These are phyloP conservation scores for Cephus rjabovi DNA, from an alignment of 2,888 invertebrate genomes.

Conservation along the genomic window DNA sequence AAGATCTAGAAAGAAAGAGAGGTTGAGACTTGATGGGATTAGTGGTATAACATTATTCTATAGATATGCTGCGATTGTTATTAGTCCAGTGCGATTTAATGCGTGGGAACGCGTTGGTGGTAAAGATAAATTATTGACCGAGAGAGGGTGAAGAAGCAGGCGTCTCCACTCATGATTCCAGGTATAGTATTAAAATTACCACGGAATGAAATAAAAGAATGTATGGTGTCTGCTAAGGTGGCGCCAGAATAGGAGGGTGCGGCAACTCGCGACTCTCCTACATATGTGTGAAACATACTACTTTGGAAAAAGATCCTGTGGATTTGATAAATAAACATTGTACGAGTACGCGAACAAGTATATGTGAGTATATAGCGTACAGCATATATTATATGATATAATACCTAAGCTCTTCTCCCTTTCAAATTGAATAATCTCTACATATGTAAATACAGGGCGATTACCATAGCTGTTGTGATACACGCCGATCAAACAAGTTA, in stretches of 20 bases:
- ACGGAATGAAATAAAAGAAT: slow-evolving; percentile 58
- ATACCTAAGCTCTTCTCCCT: neutral
- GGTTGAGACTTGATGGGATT: neutral
- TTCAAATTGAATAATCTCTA: slow-evolving; percentile 2
- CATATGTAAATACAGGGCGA: neutral
- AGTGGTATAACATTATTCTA: neutral
- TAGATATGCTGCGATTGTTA: neutral
- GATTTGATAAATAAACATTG: neutral
- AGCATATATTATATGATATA: neutral
- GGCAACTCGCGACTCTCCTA: slow-evolving; percentile 4
- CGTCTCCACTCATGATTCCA: slow-evolving; percentile 46
- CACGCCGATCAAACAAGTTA: neutral
- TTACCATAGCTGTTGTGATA: neutral
- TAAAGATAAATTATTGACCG: neutral
- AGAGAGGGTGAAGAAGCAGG: neutral
- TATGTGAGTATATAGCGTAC: neutral
- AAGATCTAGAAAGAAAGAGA: neutral
- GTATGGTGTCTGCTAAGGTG: slow-evolving; percentile 26
- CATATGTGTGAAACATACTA: neutral
- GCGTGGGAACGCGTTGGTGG: slow-evolving; percentile 5
- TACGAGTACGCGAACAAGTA: neutral
- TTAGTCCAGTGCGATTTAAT: neutral
- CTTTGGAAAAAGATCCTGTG: neutral
- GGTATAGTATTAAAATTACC: slow-evolving; percentile 63
- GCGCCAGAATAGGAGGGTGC: slow-evolving; percentile 27